These are phyloP conservation scores for Dufourea novaeangliae DNA, from an alignment of 1,140 invertebrate species.

Conservation along the genomic window DNA sequence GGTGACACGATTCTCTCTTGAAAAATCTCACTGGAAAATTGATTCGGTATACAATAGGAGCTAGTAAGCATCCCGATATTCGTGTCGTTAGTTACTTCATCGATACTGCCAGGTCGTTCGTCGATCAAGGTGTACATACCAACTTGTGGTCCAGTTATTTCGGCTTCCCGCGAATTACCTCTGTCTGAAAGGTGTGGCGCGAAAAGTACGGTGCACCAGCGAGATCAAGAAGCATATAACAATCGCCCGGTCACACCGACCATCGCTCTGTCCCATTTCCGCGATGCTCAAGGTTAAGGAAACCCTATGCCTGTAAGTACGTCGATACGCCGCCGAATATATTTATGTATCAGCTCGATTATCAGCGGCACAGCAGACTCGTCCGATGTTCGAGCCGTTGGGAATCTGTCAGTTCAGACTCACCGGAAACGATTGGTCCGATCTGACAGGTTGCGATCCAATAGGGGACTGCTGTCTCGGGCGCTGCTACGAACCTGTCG, in stretches of 20 bases:
- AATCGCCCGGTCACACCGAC: not conserved
- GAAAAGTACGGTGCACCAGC: constrained; percentile 6
- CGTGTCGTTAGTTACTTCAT: not conserved
- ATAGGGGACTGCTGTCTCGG: not conserved
- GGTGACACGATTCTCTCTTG: not conserved
- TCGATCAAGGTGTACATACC: not conserved
- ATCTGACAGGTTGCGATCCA: constrained; percentile 9
- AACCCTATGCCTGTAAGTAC: constrained; percentile 30
- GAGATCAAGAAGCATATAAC: not conserved
- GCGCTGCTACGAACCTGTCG: not conserved
- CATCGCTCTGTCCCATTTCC: constrained; percentile 2
- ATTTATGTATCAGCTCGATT: too few relatives aligned
- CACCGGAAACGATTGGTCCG: not conserved
- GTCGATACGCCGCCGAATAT: not conserved
- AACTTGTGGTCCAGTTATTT: not conserved
- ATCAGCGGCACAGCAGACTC: not conserved
- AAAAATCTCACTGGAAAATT: not conserved
- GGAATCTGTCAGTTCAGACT: not conserved
- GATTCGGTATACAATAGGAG: not conserved
- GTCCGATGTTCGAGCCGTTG: not conserved
- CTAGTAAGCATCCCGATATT: not conserved
- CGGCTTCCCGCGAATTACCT: constrained; percentile 18
- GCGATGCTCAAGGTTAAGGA: constrained; percentile 36
- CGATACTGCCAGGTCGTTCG: not conserved
- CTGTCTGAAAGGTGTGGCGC: constrained; percentile 31